These are phyloP conservation scores for Macrobrachium nipponense DNA, from an alignment of 1,140 invertebrate species.

Conservation along the genomic window DNA sequence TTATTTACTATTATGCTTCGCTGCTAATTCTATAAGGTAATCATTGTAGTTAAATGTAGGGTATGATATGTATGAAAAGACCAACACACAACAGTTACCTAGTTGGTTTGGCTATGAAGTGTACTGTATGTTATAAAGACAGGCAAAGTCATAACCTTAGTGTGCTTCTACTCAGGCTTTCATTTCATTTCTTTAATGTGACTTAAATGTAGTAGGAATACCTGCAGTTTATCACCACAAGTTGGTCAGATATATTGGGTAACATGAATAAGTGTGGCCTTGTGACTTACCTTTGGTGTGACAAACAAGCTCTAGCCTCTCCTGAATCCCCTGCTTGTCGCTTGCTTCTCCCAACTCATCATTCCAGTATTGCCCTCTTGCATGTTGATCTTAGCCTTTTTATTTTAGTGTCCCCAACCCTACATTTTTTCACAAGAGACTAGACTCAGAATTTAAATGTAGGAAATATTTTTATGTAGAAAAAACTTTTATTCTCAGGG, in stretches of 20 bases:
- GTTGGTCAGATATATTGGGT: background rate
- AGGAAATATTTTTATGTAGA: background rate
- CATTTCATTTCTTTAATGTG: too few species aligned
- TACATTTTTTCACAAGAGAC: background rate
- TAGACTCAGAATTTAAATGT: background rate
- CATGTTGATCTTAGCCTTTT: conserved; percentile 28
- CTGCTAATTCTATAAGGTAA: background rate
- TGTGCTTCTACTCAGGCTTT: too few species aligned
- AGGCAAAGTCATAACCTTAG: too few species aligned
- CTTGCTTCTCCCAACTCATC: conserved; percentile 25
- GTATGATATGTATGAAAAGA: background rate
- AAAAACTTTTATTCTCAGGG: background rate
- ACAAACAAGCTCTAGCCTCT: conserved; percentile 7
- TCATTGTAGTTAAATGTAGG: too few species aligned
- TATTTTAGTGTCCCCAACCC: conserved; percentile 18
- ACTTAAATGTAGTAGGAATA: background rate
- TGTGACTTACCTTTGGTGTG: conserved; percentile 22
- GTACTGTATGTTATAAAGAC: too few species aligned
- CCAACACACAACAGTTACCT: background rate
- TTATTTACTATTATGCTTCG: background rate
- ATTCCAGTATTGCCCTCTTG: conserved; percentile 27
- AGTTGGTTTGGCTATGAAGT: conserved; percentile 1
- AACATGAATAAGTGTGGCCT: background rate
- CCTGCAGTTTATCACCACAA: background rate
- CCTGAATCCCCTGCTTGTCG: conserved; percentile 19